phyloP scores from a whole-genome alignment of 1,140 invertebrate genomes.

The Halesus radiatus region DNA sequence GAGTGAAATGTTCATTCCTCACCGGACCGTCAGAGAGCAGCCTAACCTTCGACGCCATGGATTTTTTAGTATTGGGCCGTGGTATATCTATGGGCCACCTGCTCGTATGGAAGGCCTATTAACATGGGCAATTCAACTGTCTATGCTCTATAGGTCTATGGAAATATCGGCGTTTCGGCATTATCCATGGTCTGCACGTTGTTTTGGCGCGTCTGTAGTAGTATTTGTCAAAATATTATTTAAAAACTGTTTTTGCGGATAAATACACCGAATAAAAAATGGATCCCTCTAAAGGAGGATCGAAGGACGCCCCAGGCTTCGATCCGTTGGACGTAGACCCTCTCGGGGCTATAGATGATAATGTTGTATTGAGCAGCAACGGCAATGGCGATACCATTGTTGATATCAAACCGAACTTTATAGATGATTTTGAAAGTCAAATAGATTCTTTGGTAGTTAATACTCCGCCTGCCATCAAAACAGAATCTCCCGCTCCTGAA shows the following conservation, averaged over 20 bases:
- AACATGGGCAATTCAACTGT: no score
- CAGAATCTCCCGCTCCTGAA: background rate
- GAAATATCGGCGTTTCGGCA: no score
- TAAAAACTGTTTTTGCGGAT: background rate
- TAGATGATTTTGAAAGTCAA: conserved; percentile 24
- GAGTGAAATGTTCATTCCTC: no score
- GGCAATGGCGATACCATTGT: background rate
- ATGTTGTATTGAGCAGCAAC: background rate
- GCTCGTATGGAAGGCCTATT: no score
- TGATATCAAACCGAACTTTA: background rate
- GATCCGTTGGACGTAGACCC: background rate
- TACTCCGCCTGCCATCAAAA: conserved; percentile 2
- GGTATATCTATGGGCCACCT: no score
- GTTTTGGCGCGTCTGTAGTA: conserved; percentile 22
- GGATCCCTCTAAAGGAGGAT: background rate
- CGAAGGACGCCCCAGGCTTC: background rate
- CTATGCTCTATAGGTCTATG: no score
- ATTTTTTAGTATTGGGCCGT: no score
- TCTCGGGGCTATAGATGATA: background rate
- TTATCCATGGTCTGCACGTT: conserved; percentile 5
- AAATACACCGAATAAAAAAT: background rate
- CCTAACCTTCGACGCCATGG: no score
- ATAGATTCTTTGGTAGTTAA: conserved; percentile 2
- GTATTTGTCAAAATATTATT: conserved; percentile 1
- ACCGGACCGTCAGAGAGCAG: no score